A percentile compares a stretch with the other conserved stretches of the same genome.
phyloP scores from a whole-genome alignment of 2,888 invertebrate species.

The Acanthacorydalis orientalis region DNA sequence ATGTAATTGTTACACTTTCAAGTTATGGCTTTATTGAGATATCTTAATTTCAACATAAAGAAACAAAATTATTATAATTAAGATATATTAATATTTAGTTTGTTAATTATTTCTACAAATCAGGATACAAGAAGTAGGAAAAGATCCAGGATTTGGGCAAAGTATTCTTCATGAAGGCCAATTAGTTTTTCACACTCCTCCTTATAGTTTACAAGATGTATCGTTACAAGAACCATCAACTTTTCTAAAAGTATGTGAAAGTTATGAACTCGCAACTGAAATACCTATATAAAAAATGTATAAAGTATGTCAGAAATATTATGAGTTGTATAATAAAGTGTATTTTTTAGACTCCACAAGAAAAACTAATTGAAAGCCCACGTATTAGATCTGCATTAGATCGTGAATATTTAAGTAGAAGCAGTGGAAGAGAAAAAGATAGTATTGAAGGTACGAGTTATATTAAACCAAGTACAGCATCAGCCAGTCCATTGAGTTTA shows the following conservation, averaged over 20 bases:
- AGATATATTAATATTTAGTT: background rate
- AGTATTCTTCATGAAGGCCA: slow-evolving; percentile 77
- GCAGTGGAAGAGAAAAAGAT: slow-evolving; percentile 12
- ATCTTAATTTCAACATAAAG: too few species aligned
- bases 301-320: too few species aligned
- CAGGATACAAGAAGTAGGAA: slow-evolving; percentile 55
- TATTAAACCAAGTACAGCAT: slow-evolving; percentile 13
- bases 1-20: too few species aligned
- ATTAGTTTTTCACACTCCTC: slow-evolving; percentile 79
- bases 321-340: too few species aligned
- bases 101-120: slow-evolving; percentile 11
- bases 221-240: slow-evolving; percentile 42
- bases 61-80: too few species aligned
- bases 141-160: slow-evolving; percentile 86
- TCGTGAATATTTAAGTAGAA: slow-evolving; percentile 1
- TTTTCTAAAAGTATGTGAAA: background rate
- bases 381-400: slow-evolving; percentile 2
- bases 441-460: slow-evolving; percentile 15
- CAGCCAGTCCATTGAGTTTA: slow-evolving; percentile 26
- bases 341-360: background rate
- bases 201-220: slow-evolving; percentile 64
- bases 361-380: slow-evolving; percentile 12
- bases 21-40: too few species aligned
- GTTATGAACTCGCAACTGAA: too few species aligned
- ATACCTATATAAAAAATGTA: too few species aligned